phyloP scores from a whole-genome alignment of 2,888 invertebrate genomes.

The Lochmaea capreae region DNA sequence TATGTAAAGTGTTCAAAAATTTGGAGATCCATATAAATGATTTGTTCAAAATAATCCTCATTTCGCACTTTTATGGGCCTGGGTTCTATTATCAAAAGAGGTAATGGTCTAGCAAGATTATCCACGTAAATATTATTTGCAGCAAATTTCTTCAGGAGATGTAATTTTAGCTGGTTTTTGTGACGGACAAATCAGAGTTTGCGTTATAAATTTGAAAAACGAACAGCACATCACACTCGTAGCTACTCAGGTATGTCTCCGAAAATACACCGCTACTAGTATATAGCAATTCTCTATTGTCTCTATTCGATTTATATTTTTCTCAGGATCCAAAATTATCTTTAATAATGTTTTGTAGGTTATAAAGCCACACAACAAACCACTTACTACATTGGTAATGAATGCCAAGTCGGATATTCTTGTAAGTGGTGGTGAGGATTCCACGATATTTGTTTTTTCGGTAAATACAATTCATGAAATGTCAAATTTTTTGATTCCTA shows the following conservation, averaged over 20 bases:
- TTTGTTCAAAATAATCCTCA: no score
- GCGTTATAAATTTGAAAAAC: slow-evolving; percentile 38
- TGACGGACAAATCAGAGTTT: slow-evolving; percentile 76
- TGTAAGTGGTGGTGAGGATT: slow-evolving; percentile 76
- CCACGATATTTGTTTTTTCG: slow-evolving; percentile 76
- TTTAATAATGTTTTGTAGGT: slow-evolving; percentile 63
- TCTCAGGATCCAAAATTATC: no score
- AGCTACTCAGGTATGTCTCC: slow-evolving; percentile 42
- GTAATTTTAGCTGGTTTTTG: slow-evolving; percentile 77
- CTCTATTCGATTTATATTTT: no score
- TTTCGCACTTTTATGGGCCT: no score
- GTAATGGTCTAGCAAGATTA: no score
- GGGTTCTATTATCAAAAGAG: no score
- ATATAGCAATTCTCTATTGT: no score
- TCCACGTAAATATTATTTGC: slow-evolving; percentile 62
- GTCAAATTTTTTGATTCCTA: slow-evolving; percentile 68
- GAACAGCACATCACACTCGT: slow-evolving; percentile 33
- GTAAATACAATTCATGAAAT: slow-evolving; percentile 60
- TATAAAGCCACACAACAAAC: slow-evolving; percentile 76
- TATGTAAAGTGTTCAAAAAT: no score
- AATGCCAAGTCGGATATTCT: slow-evolving; percentile 71
- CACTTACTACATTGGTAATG: slow-evolving; percentile 72
- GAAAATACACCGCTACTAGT: background rate
- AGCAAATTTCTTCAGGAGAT: slow-evolving; percentile 70
- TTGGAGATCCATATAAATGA: no score